phyloP scores from a whole-genome alignment of 2,113 vertebrate genomes.

The Nyctibius bracteatus region DNA sequence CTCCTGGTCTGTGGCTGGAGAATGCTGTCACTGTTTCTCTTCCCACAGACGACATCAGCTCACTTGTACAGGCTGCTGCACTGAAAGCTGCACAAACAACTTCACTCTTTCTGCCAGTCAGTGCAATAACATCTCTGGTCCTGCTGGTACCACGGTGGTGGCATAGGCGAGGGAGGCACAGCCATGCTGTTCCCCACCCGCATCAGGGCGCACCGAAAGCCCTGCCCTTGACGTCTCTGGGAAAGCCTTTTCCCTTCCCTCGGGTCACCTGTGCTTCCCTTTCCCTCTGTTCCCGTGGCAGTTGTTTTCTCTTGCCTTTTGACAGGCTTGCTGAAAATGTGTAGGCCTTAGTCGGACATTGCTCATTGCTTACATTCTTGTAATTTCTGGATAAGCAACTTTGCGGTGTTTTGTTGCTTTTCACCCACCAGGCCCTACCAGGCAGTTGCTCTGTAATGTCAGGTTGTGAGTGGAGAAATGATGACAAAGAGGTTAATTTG shows the following conservation, averaged over 20 bases:
- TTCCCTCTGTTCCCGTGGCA: background rate
- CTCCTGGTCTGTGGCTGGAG: background rate
- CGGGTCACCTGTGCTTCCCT: background rate
- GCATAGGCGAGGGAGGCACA: background rate
- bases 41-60: background rate
- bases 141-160: background rate
- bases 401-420: background rate
- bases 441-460: background rate
- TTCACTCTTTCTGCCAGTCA: background rate
- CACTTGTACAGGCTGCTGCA: rapidly evolving
- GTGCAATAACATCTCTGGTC: background rate
- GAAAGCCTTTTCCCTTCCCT: background rate
- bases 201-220: rapidly evolving
- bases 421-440: background rate
- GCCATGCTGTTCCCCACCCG: rapidly evolving
- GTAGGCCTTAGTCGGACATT: background rate
- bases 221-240: rapidly evolving
- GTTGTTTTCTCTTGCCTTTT: background rate
- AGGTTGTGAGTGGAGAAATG: background rate
- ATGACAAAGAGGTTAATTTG: background rate
- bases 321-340: rapidly evolving
- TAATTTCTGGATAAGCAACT: background rate
- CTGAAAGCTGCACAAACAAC: background rate
- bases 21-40: background rate
- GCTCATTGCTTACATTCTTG: background rate